phyloP scores from a whole-genome alignment of 2,888 invertebrate genomes.

The Rhagophthalmus giganteus region DNA sequence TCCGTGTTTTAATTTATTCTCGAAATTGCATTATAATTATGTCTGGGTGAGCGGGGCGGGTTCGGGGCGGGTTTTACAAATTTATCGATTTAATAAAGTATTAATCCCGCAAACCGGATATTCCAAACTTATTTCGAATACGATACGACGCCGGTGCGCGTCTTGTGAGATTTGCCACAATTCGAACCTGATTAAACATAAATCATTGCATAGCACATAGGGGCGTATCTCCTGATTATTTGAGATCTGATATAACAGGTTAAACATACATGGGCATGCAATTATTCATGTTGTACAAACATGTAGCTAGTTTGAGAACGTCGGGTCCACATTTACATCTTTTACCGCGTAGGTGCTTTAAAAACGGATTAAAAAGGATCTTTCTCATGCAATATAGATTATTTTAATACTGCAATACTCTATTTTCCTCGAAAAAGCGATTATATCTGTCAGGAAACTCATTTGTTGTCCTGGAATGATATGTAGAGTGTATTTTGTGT shows the following conservation, averaged over 20 bases:
- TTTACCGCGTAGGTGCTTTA: not conserved
- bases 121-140: slow-evolving; percentile 13
- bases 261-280: slow-evolving; percentile 18
- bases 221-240: slow-evolving; percentile 16
- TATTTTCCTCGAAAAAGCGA: slow-evolving; percentile 17
- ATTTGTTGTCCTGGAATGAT: slow-evolving; percentile 17
- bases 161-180: slow-evolving; percentile 13
- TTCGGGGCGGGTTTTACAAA: slow-evolving; percentile 38
- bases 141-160: slow-evolving; percentile 6
- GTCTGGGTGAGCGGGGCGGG: slow-evolving; percentile 23
- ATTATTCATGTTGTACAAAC: slow-evolving; percentile 7
- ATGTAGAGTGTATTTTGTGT: slow-evolving; percentile 28
- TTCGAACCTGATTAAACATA: slow-evolving; percentile 11
- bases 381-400: not conserved
- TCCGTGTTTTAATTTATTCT: slow-evolving; percentile 19
- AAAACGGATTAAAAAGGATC: not conserved
- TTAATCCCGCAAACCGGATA: slow-evolving; percentile 7
- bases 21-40: slow-evolving; percentile 18
- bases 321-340: not conserved
- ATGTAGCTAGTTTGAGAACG: slow-evolving; percentile 5
- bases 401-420: slow-evolving; percentile 5
- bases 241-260: slow-evolving; percentile 21
- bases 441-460: slow-evolving; percentile 13
- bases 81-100: slow-evolving; percentile 39
- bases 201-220: slow-evolving; percentile 12